Conservation (phyloP, 1,140 invertebrate species). For the Zaprionus tsacasi region DNA sequence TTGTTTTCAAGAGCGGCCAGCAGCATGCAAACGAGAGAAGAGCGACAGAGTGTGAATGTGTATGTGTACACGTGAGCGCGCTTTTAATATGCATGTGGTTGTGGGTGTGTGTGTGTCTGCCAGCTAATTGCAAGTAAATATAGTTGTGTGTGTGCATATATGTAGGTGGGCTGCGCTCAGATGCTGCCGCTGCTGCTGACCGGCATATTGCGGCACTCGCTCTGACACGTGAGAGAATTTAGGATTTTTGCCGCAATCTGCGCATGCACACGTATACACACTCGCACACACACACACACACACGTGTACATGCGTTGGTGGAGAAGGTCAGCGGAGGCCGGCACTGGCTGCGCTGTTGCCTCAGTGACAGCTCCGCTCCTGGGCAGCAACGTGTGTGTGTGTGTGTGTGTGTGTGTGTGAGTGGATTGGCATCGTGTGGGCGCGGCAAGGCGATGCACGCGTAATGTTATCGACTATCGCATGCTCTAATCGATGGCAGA, state of each 20-base stretch:
- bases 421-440: conserved; percentile 13
- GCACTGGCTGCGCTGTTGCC: background rate
- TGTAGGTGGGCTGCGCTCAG: background rate
- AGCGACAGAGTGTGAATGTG: conserved; percentile 4
- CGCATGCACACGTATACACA: conserved; percentile 35
- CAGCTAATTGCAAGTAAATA: conserved; percentile 1
- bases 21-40: conserved; percentile 4
- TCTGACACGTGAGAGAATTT: conserved; percentile 10
- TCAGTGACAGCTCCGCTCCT: background rate
- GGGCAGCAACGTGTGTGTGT: background rate
- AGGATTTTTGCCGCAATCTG: conserved; percentile 20
- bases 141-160: background rate
- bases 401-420: conserved; percentile 1
- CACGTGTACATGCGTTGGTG: background rate
- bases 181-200: conserved; percentile 34
- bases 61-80: too few species aligned
- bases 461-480: conserved; percentile 17
- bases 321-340: conserved; percentile 1
- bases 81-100: too few species aligned
- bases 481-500: background rate
- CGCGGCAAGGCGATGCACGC: too few species aligned
- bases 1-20: conserved; percentile 15
- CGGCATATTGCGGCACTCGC: conserved; percentile 21
- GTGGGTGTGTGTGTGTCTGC: too few species aligned
- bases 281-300: background rate